Base-by-base conservation (phyloP, 2,888 invertebrate genomes). In the Drosophila neutralis region DNA sequence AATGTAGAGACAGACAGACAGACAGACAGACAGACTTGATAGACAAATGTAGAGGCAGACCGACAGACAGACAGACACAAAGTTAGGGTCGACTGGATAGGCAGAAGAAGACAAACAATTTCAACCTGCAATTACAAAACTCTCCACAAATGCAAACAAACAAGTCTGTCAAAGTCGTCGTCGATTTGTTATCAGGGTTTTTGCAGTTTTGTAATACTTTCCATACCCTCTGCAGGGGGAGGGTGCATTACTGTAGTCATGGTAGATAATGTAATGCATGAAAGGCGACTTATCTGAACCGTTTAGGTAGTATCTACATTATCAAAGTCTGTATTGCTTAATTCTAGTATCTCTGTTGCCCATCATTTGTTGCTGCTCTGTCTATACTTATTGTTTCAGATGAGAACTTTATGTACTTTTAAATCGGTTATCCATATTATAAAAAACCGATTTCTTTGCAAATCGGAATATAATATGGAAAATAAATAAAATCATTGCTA, bases 121-220 rank as follows among this genome's bases (percentile, higher is more conserved):
- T 71, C 65, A 78, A 69, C 81, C 74, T 58, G 73, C 81, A 86
- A 86, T 83, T 83, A 80, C 72, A 77, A 74, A 66, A 71, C 40
- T 71, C 68, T 71, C 13, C 45, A 54, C 40, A 64, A 67, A 61
- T 65, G 52, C 24, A 51, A 49, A 65, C 11, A 57, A 59, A 71
- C 69, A 69, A 58, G 38, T 73, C 83, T 72, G 66, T 75, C 78
- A 87, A 83, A 87, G 78, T 84, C 72, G 42, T 64, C 21, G 58
- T 69, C 72, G 69, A 80, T 71, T 76, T 73, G 80, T 69, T 76
- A 76, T 72, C 76, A 52, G 15, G 69, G 58, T 42, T 57, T 15
- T 57, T 45, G 11, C 58, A 48, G 36, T 78, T 78, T 36, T 48
- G 51, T 35, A 7, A 13, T 35, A 18, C 18, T 54, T 58, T 33